Evolutionary conservation across 2,797 vertebrate genomes (phyloP).

Genomic region (Neosilurus hyrtlii): DNA sequence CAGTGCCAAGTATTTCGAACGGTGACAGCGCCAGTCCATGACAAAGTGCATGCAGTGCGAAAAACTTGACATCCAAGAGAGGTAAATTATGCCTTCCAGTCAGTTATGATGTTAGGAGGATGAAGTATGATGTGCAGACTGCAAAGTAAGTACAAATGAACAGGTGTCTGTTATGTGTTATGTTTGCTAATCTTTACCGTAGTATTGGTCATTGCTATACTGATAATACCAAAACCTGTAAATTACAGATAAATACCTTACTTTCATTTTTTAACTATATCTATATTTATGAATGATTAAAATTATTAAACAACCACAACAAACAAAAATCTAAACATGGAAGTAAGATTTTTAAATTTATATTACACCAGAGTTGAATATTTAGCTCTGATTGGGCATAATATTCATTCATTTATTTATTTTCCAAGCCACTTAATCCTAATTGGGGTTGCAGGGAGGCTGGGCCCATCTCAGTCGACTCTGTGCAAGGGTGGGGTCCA

Average conservation of each 20-base stretch:
- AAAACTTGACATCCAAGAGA: slow-evolving; percentile 36
- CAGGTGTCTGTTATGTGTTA: background rate
- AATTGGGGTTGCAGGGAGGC: too few species aligned
- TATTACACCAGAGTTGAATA: background rate
- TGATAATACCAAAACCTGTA: background rate
- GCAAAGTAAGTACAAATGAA: slow-evolving; percentile 14
- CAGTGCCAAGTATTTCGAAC: slow-evolving; percentile 22
- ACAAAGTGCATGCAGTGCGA: slow-evolving; percentile 31
- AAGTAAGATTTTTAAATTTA: background rate
- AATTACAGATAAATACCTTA: background rate
- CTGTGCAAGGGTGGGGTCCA: too few species aligned
- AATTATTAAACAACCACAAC: too few species aligned
- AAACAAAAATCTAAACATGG: too few species aligned
- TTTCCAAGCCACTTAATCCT: too few species aligned
- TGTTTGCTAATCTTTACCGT: background rate
- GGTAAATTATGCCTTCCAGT: slow-evolving; percentile 32
- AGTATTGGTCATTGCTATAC: background rate
- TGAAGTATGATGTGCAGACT: background rate
- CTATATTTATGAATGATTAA: background rate
- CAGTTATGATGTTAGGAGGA: slow-evolving; percentile 17
- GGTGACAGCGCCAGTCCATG: slow-evolving; percentile 12
- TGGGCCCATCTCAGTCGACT: too few species aligned
- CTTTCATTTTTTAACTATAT: background rate
- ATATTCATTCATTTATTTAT: too few species aligned
- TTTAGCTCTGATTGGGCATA: background rate